Percentiles rank a stretch among this genome's conserved stretches.
These are phyloP conservation scores for Villa cingulata DNA, from an alignment of 2,888 invertebrate species.

Conservation along the genomic window DNA sequence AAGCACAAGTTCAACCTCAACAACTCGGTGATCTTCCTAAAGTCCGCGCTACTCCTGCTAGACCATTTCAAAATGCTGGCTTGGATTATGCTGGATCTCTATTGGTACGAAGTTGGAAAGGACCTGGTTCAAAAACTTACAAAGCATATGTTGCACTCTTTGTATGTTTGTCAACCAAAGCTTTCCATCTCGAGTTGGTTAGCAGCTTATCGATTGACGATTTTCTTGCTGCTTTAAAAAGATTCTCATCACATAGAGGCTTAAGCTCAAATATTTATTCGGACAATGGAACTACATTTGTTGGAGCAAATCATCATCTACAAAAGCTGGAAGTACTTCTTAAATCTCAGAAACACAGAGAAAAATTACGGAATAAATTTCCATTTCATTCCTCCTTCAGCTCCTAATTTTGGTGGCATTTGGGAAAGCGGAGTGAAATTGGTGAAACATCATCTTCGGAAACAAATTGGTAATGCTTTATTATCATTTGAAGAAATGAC, in stretches of 20 bases:
- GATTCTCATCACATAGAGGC: constrained; percentile 8
- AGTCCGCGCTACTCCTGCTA: background rate
- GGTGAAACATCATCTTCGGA: constrained; percentile 2
- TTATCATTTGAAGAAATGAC: constrained; percentile 15
- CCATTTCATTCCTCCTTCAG: constrained; percentile 2
- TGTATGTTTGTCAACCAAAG: constrained; percentile 2
- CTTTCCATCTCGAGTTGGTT: constrained; percentile 2
- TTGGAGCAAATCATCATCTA: constrained; percentile 5
- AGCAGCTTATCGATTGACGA: constrained; percentile 10
- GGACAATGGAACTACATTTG: constrained; percentile 2
- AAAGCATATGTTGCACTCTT: constrained; percentile 3
- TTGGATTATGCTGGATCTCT: constrained; percentile 9
- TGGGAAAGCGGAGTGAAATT: constrained; percentile 2
- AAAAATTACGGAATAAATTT: constrained; percentile 16
- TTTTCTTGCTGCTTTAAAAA: constrained; percentile 15
- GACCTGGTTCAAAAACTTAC: background rate
- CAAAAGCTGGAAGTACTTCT: background rate
- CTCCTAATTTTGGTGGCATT: constrained; percentile 5
- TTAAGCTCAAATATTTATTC: background rate
- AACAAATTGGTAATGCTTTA: background rate
- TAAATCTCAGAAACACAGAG: background rate
- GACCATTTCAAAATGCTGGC: constrained; percentile 9
- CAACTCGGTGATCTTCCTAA: constrained; percentile 10
- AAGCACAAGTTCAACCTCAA: constrained; percentile 8
- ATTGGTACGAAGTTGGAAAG: background rate